Conservation (phyloP, 1,140 invertebrate species). For the Temnothorax curvispinosus region DNA sequence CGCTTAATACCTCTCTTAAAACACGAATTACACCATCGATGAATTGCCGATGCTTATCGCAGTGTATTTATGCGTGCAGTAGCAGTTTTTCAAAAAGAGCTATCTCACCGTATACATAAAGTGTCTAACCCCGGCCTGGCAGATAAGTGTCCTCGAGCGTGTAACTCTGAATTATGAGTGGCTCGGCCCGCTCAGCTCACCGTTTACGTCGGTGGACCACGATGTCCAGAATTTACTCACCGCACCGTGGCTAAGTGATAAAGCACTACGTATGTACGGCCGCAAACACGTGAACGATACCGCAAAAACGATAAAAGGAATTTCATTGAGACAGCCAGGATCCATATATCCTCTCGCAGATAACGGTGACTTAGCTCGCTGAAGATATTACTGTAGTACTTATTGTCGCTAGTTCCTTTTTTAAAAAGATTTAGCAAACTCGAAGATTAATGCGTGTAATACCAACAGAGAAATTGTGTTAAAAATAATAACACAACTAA, state of each 20-base stretch:
- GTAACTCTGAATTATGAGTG: slow-evolving; percentile 77
- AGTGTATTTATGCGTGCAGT: slow-evolving; percentile 23
- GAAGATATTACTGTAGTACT: slow-evolving; percentile 14
- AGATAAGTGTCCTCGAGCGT: slow-evolving; percentile 76
- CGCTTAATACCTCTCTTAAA: neutral
- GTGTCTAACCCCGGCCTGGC: slow-evolving; percentile 34
- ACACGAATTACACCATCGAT: neutral
- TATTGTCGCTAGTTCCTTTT: neutral
- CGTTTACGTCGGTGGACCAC: slow-evolving; percentile 64
- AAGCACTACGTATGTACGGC: slow-evolving; percentile 50
- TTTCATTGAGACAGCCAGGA: slow-evolving; percentile 40
- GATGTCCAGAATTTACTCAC: slow-evolving; percentile 63
- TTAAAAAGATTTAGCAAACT: neutral
- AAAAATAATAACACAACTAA: neutral
- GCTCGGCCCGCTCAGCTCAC: slow-evolving; percentile 41
- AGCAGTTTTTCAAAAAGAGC: slow-evolving; percentile 49
- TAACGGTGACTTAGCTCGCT: slow-evolving; percentile 23
- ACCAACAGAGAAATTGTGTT: neutral
- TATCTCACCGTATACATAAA: slow-evolving; percentile 54
- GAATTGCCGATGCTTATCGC: neutral
- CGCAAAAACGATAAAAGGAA: slow-evolving; percentile 51
- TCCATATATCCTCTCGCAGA: slow-evolving; percentile 27
- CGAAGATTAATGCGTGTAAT: too few species aligned
- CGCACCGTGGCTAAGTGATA: slow-evolving; percentile 47
- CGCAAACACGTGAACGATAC: slow-evolving; percentile 45